Base-by-base conservation (phyloP, 2,888 invertebrate species). In the Aproaerema taeniolella region DNA sequence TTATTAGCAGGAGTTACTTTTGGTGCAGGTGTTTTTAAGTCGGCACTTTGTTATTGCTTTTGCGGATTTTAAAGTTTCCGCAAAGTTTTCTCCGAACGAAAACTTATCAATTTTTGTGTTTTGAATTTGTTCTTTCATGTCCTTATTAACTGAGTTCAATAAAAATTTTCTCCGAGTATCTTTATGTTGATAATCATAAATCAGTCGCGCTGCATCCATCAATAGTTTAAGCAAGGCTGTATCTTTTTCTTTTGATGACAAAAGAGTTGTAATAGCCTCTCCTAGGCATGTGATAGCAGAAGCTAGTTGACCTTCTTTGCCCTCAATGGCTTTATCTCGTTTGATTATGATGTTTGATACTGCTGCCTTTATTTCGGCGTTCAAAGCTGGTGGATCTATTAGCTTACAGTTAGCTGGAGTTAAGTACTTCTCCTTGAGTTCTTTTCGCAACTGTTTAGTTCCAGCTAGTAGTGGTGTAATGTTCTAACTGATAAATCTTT, bases 401-500 rank as follows among this genome's bases (percentile, higher is more conserved):
- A 20, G 7, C 8, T 10, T 12, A 12, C 34, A 34, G 24, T 34
- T 34, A 4, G n/a, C n/a, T n/a, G n/a, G n/a, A n/a, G n/a, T n/a
- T n/a, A n/a, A n/a, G n/a, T n/a, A n/a, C n/a, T n/a, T n/a, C n/a
- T n/a, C n/a, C n/a, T n/a, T n/a, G n/a, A n/a, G n/a, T n/a, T n/a
- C n/a, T n/a, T n/a, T n/a, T 15, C 26, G 12, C 10, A 15, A n/a
- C n/a, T 13, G 16, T 13, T n/a, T 13, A 16, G 15, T 35, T 14
- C 11, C 25, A n/a, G 9, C 25, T 26, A 2, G 9, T 13, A 4
- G 26, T 25, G 6, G 14, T n/a, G 2, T 7, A 26, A 26, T 35
- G 35, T 35, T 35, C 35, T 3, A n/a, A 26, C 11, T 10, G 35
- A 16, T n/a, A 35, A 14, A 14, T 35, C 35, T n/a, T 25, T 26